Base-by-base conservation (phyloP, 2,797 vertebrate genomes). In the Takifugu rubripes region DNA sequence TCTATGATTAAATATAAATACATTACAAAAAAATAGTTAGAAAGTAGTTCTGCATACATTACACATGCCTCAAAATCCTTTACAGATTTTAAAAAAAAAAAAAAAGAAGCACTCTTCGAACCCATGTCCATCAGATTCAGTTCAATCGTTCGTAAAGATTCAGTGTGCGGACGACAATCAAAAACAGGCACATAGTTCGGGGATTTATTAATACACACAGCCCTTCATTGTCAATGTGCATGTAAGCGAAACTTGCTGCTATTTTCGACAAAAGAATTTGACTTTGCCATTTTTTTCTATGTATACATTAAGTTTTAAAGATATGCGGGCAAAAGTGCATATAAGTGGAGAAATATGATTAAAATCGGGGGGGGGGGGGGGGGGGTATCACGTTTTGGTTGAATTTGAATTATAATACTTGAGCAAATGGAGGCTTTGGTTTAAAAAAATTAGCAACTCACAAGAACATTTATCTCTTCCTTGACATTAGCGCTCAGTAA, bases 131-230 rank as follows among this genome's bases (percentile, higher is more conserved):
- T 74, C 72, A 72, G 60, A 66, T 85, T 67, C 62, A 72, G 81
- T 77, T 33, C 64, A 78, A 66, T 25, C 63, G 59, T 74, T 60
- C 43, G 59, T 61, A 77, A 64, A 76, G 68, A 81, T 65, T 76
- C 61, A 77, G 61, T 81, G 81, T 79, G 81, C 67, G 51, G 64
- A 80, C 59, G 36, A 70, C 58, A 74, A 57, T 81, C 52, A 83
- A 77, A 64, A 84, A 83, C 68, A 91, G 89, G 88, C 88, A 89
- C 86, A 86, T 86, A 58, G 75, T 77, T 81, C 55, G 77, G 70
- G 57, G 68, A 77, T 72, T n/a, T 62, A 67, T 78, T 56, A 58
- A 66, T 48, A 66, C 52, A 74, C 51, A 57, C 64, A 65, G 59
- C 59, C 72, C 68, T 61, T 72, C 66, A 10, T 3, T 40, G 36